Evolutionary conservation across 2,113 vertebrate species (phyloP), one percentile per base, ranked within the genome.

Genomic region (Melanostigma gelatinosum): DNA sequence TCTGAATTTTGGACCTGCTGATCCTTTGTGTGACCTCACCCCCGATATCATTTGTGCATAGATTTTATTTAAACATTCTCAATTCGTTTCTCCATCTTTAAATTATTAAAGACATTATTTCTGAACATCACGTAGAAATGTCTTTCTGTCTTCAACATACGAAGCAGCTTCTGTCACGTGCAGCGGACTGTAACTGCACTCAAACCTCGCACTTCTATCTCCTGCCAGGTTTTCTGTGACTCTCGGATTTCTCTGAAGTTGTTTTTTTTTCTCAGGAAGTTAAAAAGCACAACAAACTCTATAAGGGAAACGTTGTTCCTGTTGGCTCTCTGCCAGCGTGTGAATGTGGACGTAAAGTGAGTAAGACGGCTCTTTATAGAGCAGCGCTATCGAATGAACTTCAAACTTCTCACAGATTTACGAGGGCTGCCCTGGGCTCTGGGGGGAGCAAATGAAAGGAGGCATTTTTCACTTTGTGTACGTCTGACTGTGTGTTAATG

Each of bases 361-460:
- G 87, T 75, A 54, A 80, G 83, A 80, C 8, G 62, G 65, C 58
- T 77, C 72, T 91, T 89, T 92, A 86, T 88, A 68, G 73, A 74
- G 87, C 70, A 36, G 77, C 82, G 27, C 83, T 69, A 88, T 72
- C 90, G 87, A 89, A 85, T 74, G 69, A 86, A 86, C 72, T 79
- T 85, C 87, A 89, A 85, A 83, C 87, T 76, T 87, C 76, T 87
- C 54, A 20, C 83, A 81, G 77, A 91, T 89, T 92, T 84, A 92
- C n/a, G 54, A 79, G 74, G 72, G 66, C 80, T 80, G 85, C 80
- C 80, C 68, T 34, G 65, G 77, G 69, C 68, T 85, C 60, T 10
- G 34, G 80, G 70, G 34, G 83, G 76, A 22, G 4, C 85, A 87
- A 84, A 87, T 83, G 84, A 91, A 91, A 85, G 82, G 61, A 83